Evolutionary conservation across 37 sponge, comb jelly and placozoan species (phyloP).

Genomic region (Amphimedon queenslandica): DNA sequence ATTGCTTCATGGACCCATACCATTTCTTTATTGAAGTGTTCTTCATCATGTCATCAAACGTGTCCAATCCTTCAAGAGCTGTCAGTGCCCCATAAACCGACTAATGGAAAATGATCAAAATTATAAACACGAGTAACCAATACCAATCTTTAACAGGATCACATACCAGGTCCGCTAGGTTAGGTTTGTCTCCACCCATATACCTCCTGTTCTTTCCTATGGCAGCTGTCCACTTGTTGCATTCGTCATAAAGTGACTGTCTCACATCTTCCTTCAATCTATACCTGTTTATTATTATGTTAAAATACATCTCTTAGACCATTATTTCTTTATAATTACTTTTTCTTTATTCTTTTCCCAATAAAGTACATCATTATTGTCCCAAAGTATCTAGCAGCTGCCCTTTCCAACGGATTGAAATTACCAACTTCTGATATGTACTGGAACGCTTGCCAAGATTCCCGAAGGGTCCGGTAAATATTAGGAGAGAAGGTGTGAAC

Average conservation of each 20-base stretch:
- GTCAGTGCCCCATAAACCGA: conserved; percentile 85
- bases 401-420: conserved; percentile 69
- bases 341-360: conserved; percentile 64
- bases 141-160: too few relatives aligned
- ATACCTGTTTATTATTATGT: too few relatives aligned
- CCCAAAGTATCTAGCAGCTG: conserved; percentile 74
- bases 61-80: conserved; percentile 75
- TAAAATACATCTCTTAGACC: too few relatives aligned
- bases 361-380: conserved; percentile 83
- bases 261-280: conserved; percentile 72
- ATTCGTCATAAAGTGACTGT: conserved; percentile 55
- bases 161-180: conserved; percentile 90
- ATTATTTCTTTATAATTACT: too few relatives aligned
- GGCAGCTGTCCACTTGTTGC: conserved; percentile 68
- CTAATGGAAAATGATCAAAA: conserved; percentile 18
- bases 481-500: conserved; percentile 83
- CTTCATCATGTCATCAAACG: conserved; percentile 68
- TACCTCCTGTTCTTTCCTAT: conserved; percentile 59
- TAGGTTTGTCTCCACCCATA: conserved; percentile 86
- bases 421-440: conserved; percentile 67
- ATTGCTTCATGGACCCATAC: conserved; percentile 54
- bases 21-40: conserved; percentile 61
- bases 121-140: neutral
- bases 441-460: conserved; percentile 69
- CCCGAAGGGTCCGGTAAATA: conserved; percentile 79